Evolutionary conservation across 2,888 invertebrate species (phyloP), one percentile per base, ranked within the genome.

Genomic region (Lasioglossum leucozonium): DNA sequence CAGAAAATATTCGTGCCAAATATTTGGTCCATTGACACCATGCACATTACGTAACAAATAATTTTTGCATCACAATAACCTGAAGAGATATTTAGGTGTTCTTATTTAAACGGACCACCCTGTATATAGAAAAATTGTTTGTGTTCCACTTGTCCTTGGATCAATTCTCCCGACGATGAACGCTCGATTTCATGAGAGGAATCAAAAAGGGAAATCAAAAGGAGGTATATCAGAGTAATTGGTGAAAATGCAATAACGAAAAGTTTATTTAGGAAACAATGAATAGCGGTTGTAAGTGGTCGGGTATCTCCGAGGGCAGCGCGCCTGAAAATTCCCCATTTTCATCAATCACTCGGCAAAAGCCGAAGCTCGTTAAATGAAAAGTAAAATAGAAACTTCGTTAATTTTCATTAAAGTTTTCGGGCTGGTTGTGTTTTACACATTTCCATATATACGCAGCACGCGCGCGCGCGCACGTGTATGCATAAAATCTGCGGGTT

Each of bases 321-420:
- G 34, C 8, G 8, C 8, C 18, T 18, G 34, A 18, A 34, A 16
- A 67, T 37, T 34, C 18, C 34, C 37, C 37, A 37, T 67, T 62
- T 62, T 30, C 65, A 34, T 67, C 65, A 34, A 67, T 67, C 34
- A 67, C 65, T 6, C 34, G 18, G 30, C 30, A 34, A 18, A 65
- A 65, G 30, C 65, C 30, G 34, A 22, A 34, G 34, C 22, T 65
- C 65, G 65, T 65, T 34, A 47, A 72, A 47, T 13, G 30, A 13
- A 22, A 72, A 11, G 72, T 47, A 51, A 51, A 11, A 51, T 72
- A n/a, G 47, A 34, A 51, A 51, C 51, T 72, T 34, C 47, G 47
- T 30, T 47, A 72, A 72, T 47, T 67, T 37, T 22, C 65, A 67
- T 67, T 67, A 67, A 67, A 34, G 65, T 67, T 67, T 37, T 67